phyloP scores from a whole-genome alignment of 1,140 invertebrate genomes.

The Neocloeon triangulifer region DNA sequence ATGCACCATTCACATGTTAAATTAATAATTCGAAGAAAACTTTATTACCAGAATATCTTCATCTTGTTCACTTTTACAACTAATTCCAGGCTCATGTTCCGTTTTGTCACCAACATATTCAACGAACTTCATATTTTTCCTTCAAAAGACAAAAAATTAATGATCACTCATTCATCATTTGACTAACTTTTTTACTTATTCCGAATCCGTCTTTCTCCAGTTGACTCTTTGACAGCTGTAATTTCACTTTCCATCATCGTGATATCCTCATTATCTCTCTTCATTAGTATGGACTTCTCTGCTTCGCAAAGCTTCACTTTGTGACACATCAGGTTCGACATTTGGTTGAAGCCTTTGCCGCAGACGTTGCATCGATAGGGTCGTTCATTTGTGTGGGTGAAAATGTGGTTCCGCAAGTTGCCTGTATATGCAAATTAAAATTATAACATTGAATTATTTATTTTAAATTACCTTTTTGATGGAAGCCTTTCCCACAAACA shows the following conservation, averaged over 20 bases:
- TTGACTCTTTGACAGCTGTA: too few relatives aligned
- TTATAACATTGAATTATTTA: too few relatives aligned
- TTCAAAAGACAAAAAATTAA: too few relatives aligned
- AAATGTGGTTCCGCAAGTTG: constrained; percentile 44
- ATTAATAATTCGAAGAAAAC: not conserved
- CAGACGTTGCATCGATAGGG: constrained; percentile 61
- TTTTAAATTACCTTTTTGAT: constrained; percentile 38
- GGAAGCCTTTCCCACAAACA: constrained; percentile 48
- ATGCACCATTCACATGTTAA: too few relatives aligned
- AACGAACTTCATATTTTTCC: too few relatives aligned
- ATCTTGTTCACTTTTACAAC: too few relatives aligned
- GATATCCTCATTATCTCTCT: too few relatives aligned
- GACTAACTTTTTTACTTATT: too few relatives aligned
- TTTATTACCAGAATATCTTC: not conserved
- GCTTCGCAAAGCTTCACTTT: constrained; percentile 39
- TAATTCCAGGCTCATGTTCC: not conserved
- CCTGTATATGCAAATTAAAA: constrained; percentile 19
- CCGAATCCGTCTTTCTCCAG: too few relatives aligned
- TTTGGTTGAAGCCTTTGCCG: constrained; percentile 57
- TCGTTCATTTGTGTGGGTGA: constrained; percentile 54
- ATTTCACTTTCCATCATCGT: not conserved
- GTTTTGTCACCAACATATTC: constrained; percentile 4
- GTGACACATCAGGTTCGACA: constrained; percentile 56
- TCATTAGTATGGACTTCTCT: too few relatives aligned
- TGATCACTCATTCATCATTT: too few relatives aligned